These are phyloP conservation scores for Hermaeophaga mercurialis DNA, from an alignment of 2,888 invertebrate genomes.

Conservation along the genomic window DNA sequence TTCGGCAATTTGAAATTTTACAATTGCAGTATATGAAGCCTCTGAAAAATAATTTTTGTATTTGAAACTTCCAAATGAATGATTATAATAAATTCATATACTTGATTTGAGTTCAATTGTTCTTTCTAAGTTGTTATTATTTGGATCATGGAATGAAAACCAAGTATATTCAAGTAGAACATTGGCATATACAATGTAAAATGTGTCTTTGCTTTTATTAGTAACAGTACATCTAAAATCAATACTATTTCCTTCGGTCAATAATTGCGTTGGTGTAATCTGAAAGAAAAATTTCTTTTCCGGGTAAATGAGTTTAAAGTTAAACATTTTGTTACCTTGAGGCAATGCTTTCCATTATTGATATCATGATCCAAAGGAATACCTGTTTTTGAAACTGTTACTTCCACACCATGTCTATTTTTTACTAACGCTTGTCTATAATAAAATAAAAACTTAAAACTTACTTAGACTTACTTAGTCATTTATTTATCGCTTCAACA, in stretches of 20 bases:
- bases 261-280: constrained; percentile 38
- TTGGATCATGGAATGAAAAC: constrained; percentile 32
- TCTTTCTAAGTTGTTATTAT: constrained; percentile 19
- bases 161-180: constrained; percentile 40
- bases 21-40: constrained; percentile 42
- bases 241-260: constrained; percentile 34
- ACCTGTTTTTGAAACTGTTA: constrained; percentile 30
- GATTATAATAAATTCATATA: constrained; percentile 34
- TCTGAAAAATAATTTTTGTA: constrained; percentile 44
- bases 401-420: constrained; percentile 42
- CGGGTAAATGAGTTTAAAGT: not conserved
- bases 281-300: constrained; percentile 24
- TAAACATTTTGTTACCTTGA: constrained; percentile 43
- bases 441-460: constrained; percentile 17
- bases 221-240: constrained; percentile 41
- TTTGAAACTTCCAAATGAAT: no score
- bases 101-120: constrained; percentile 32
- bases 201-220: constrained; percentile 36
- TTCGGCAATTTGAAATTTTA: constrained; percentile 44
- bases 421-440: constrained; percentile 41
- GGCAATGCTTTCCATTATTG: constrained; percentile 38
- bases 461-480: no score
- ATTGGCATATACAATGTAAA: constrained; percentile 31
- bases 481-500: no score
- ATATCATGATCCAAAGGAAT: constrained; percentile 25